Evolutionary conservation across 2,113 vertebrate species (phyloP), one percentile per base, ranked within the genome.

Genomic region (Albula glossodonta): DNA sequence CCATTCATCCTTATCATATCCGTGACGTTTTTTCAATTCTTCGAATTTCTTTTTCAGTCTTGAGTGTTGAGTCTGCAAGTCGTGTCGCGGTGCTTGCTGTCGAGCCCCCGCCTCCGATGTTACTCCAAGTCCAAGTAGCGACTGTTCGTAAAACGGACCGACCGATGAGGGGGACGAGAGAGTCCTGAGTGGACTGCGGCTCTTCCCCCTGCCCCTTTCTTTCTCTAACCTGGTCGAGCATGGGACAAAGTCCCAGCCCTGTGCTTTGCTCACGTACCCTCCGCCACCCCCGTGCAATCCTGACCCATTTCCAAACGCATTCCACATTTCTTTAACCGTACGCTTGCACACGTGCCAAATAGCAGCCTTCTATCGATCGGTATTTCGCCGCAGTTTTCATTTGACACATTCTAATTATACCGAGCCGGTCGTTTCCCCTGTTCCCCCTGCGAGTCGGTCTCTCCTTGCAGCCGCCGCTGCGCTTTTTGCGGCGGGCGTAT

Each of bases 1-100:
- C 93, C 94, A 96, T 78, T 88, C 92, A 70, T 94, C 92, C 84
- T 93, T 96, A 56, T 96, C 95, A 83, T 94, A 93, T 8, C 91
- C 87, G 50, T 92, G 92, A 83, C 89, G 85, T 86, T 92, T 95
- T 88, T 95, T 96, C 52, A 88, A 60, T 57, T 95, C 95, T 66
- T 95, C 91, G 6, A 88, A 89, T 89, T 94, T 96, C 90, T 92
- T 95, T 89, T 92, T 95, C 2, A 95, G 91, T 8, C 92, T 84
- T 0, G 87, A 90, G 87, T 93, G 92, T 51, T 93, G 91, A 85
- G 91, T 87, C 63, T 83, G 85, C 79, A 91, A 80, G 0, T 92
- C 89, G 22, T 41, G 51, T 85, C 85, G 89, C 51, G 88, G 86
- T 86, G 93, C 92, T 83, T 93, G 94, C 85, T 83, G 90, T 87